Evolutionary conservation across 2,888 invertebrate species (phyloP), one percentile per base, ranked within the genome.

Genomic region (Pyrrhia umbra): DNA sequence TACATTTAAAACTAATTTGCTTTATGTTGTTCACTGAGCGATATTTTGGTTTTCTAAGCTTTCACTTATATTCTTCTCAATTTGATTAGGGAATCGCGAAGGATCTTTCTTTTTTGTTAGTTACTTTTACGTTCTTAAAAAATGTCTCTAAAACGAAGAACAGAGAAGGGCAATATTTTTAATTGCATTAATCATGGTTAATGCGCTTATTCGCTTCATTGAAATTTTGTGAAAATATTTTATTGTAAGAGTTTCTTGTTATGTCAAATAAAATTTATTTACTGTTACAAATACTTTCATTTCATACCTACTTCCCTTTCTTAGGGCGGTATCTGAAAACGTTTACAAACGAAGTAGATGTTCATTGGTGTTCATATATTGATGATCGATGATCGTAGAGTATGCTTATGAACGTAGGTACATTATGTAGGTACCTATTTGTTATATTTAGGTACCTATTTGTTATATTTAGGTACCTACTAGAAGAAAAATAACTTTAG

Each of bases 211-310:
- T 73, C 15, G 16, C 57, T 57, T 25, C 10, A 34, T 34, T 25
- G 21, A 40, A 45, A 47, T 51, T 46, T 20, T 45, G 57, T 50
- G 6, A 72, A 56, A 59, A 68, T 58, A 46, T 55, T 62, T 50
- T 63, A 51, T 42, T 55, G 20, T 73, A 71, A 70, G 73, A 39
- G 39, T 43, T 62, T 49, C 34, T 47, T 56, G 43, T 70, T 16
- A 18, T 61, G 46, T 60, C 10, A 61, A 74, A 51, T 55, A 61
- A 49, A 75, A 20, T 49, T 39, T 46, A 56, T 57, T 47, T 5
- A 51, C 58, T 16, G 47, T 66, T 42, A 2, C 1, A 6, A 6
- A 16, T 46, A 0, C 37, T 71, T 71, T 74, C 6, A 61, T 61
- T 69, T 20, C 2, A 13, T 16, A 6, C 6, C 45, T 40, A 23